phyloP scores from a whole-genome alignment of 2,113 vertebrate genomes.

The Parotia lawesii region DNA sequence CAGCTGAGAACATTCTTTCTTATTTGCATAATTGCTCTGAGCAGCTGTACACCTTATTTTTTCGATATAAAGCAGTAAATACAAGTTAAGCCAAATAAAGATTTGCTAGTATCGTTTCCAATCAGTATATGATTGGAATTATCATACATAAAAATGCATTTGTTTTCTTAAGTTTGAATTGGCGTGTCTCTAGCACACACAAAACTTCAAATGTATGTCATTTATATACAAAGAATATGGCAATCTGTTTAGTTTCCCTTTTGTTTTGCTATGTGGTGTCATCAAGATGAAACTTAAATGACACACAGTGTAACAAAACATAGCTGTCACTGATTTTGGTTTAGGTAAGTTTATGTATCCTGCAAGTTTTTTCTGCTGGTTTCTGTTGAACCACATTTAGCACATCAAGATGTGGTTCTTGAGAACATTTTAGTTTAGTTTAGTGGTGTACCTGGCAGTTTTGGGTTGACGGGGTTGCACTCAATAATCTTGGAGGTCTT shows the following conservation, averaged over 20 bases:
- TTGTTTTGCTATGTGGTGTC: background rate
- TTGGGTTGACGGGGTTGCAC: background rate
- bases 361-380: background rate
- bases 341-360: background rate
- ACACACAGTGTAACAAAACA: background rate
- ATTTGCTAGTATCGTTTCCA: background rate
- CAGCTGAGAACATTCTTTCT: constrained; percentile 51
- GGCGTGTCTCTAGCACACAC: background rate
- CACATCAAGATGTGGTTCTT: background rate
- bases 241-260: background rate
- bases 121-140: background rate
- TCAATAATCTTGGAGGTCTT: background rate
- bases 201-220: background rate
- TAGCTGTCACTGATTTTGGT: background rate
- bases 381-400: background rate
- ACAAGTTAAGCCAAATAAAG: background rate
- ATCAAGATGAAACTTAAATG: background rate
- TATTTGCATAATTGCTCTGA: constrained; percentile 37
- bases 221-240: background rate
- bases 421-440: background rate
- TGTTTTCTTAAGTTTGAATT: background rate
- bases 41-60: constrained; percentile 33
- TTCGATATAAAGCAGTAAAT: constrained; percentile 7
- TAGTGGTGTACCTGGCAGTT: background rate
- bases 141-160: background rate